phyloP scores from a whole-genome alignment of 1,140 invertebrate genomes.

The Aethina tumida region DNA sequence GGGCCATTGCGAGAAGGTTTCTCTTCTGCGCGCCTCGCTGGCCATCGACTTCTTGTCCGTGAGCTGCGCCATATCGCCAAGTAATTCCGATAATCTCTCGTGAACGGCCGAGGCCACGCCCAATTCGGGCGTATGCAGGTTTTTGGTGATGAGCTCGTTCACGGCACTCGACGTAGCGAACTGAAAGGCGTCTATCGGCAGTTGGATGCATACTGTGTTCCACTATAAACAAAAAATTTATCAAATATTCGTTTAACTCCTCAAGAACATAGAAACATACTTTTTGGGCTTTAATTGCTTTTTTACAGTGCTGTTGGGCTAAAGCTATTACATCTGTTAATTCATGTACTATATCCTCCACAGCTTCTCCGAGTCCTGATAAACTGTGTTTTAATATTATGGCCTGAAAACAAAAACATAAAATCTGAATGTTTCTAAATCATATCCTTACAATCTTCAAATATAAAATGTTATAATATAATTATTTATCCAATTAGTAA shows the following conservation, averaged over 20 bases:
- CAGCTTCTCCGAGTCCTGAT: constrained; percentile 56
- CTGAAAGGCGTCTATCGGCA: constrained; percentile 67
- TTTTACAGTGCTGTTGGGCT: constrained; percentile 59
- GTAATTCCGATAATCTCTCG: constrained; percentile 71
- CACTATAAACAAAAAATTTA: constrained; percentile 52
- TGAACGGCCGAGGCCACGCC: constrained; percentile 81
- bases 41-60: constrained; percentile 71
- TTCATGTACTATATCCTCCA: constrained; percentile 70
- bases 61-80: constrained; percentile 46
- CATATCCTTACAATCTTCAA: too few relatives aligned
- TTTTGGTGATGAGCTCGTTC: constrained; percentile 70
- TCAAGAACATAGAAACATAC: constrained; percentile 37
- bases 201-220: constrained; percentile 76
- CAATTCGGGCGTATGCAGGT: constrained; percentile 70
- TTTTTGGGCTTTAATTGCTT: constrained; percentile 77
- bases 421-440: too few relatives aligned
- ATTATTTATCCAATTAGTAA: too few relatives aligned
- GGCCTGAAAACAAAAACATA: constrained; percentile 44
- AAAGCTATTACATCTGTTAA: constrained; percentile 62
- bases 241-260: not conserved
- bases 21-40: constrained; percentile 77
- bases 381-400: constrained; percentile 72
- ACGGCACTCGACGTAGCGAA: constrained; percentile 68
- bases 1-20: constrained; percentile 89
- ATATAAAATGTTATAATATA: too few relatives aligned